These are phyloP conservation scores for Diabrotica virgifera DNA, from an alignment of 1,140 invertebrate genomes.

Conservation along the genomic window DNA sequence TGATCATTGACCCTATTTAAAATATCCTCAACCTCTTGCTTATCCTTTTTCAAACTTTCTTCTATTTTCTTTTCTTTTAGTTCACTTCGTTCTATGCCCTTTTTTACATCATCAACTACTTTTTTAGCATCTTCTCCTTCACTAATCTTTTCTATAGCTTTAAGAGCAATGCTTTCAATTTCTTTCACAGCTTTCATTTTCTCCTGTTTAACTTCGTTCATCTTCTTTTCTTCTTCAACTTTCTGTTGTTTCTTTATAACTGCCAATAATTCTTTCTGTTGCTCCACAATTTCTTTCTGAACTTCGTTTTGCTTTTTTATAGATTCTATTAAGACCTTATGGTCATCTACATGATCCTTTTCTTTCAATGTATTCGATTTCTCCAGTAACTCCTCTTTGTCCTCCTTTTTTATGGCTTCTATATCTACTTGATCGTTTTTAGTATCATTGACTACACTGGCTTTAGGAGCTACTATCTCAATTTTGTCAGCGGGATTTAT, in stretches of 20 bases:
- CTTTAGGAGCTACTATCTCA: not conserved
- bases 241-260: constrained; percentile 35
- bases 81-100: constrained; percentile 21
- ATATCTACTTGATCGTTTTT: constrained; percentile 43
- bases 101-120: constrained; percentile 29
- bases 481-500: constrained; percentile 2
- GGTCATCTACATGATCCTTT: constrained; percentile 45
- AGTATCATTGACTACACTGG: constrained; percentile 10
- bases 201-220: constrained; percentile 35
- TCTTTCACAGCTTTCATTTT: constrained; percentile 38
- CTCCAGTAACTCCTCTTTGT: constrained; percentile 48
- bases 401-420: constrained; percentile 55
- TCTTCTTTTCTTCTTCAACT: constrained; percentile 23
- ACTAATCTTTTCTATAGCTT: constrained; percentile 42
- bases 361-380: constrained; percentile 36
- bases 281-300: constrained; percentile 48
- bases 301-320: constrained; percentile 57
- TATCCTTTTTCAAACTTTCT: not conserved
- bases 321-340: constrained; percentile 52
- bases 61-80: constrained; percentile 8
- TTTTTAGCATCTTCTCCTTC: constrained; percentile 27
- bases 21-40: not conserved
- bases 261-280: constrained; percentile 50
- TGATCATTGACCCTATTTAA: not conserved
- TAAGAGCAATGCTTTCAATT: constrained; percentile 40